A percentile compares a stretch with the other conserved stretches of the same genome.
These are phyloP conservation scores for Aphis gossypii DNA, from an alignment of 1,140 invertebrate genomes.

Conservation along the genomic window DNA sequence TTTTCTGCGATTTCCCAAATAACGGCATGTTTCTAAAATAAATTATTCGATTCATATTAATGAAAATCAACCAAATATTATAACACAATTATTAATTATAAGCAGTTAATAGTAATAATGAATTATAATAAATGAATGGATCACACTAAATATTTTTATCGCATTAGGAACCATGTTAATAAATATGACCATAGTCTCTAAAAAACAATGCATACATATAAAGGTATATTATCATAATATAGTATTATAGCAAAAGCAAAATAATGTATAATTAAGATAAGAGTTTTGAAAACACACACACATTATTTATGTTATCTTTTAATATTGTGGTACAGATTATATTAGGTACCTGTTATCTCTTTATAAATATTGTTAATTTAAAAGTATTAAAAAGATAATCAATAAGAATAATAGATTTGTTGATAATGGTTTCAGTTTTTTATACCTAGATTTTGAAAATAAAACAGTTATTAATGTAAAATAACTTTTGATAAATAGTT, in stretches of 20 bases:
- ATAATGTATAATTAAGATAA: constrained; percentile 43
- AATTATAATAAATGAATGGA: not conserved
- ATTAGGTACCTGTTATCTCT: not conserved
- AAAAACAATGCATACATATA: constrained; percentile 1
- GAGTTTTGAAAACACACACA: constrained; percentile 5
- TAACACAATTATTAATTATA: not conserved
- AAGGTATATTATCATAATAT: not conserved
- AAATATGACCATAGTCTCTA: not conserved
- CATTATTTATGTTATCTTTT: constrained; percentile 12
- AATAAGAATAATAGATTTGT: not conserved
- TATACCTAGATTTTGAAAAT: not conserved
- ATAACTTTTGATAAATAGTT: not conserved
- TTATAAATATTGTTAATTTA: not conserved
- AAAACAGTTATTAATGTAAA: not conserved
- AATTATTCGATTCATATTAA: constrained; percentile 39
- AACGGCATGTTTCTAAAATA: constrained; percentile 77
- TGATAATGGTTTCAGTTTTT: not conserved
- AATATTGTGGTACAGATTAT: not conserved
- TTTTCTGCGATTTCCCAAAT: constrained; percentile 97
- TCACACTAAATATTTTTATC: not conserved
- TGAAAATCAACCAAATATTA: not conserved
- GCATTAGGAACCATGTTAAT: not conserved
- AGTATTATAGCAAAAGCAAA: not conserved
- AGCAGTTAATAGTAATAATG: not conserved
- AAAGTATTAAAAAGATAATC: constrained; percentile 16